Conservation (phyloP, 2,113 vertebrate species). For the Menura novaehollandiae region DNA sequence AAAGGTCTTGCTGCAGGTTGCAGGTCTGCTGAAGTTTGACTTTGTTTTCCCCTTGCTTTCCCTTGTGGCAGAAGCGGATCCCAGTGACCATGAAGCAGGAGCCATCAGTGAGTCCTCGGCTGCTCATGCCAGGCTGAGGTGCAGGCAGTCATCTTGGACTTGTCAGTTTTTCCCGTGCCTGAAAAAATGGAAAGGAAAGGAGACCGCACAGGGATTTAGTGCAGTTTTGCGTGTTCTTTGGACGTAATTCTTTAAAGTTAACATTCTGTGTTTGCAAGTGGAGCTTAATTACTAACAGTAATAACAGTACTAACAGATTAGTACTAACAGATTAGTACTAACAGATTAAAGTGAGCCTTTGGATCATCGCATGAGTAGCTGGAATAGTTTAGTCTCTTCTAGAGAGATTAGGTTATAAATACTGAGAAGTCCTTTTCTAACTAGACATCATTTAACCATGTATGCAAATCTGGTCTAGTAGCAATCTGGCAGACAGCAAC, state of each 20-base stretch:
- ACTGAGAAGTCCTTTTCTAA: background rate
- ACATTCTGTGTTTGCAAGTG: background rate
- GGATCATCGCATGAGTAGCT: background rate
- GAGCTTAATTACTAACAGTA: no score
- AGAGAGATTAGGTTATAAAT: background rate
- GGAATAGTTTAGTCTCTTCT: background rate
- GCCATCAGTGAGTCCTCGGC: accelerated
- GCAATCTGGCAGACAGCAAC: background rate
- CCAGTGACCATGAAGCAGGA: background rate
- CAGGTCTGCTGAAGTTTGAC: background rate
- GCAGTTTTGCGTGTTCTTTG: background rate
- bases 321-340: background rate
- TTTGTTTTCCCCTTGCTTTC: background rate
- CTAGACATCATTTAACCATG: background rate
- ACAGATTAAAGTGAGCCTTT: background rate
- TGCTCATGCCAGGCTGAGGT: background rate
- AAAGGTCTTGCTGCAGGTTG: background rate
- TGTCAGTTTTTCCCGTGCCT: background rate
- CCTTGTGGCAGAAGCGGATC: background rate
- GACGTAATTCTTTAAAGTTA: background rate
- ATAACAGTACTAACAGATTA: no score
- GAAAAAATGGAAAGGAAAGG: background rate
- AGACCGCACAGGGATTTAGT: background rate
- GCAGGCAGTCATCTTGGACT: background rate
- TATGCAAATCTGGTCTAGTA: background rate